These are phyloP conservation scores for Hippoglossus stenolepis DNA, from an alignment of 2,113 vertebrate species.

Conservation along the genomic window DNA sequence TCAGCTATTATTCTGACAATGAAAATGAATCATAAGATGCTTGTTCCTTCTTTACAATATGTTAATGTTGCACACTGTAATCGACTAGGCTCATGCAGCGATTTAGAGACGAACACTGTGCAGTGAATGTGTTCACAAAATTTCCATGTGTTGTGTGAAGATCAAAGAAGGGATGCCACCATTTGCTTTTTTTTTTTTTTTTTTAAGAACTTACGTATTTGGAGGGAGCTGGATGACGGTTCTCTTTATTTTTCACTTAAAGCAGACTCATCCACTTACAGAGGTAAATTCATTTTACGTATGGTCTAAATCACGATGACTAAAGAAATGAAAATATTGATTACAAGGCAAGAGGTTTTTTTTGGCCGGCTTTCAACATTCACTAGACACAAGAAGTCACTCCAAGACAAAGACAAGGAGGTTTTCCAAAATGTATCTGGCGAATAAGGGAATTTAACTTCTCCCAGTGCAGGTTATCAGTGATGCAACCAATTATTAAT, in stretches of 20 bases:
- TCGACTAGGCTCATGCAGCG: conserved; percentile 38
- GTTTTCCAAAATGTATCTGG: background rate
- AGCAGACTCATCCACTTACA: background rate
- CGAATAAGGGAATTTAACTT: background rate
- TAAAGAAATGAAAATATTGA: background rate
- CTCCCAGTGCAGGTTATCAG: conserved; percentile 21
- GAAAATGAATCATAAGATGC: conserved; percentile 74
- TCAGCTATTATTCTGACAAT: conserved; percentile 78
- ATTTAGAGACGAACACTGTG: conserved; percentile 31
- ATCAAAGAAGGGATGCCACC: conserved; percentile 17
- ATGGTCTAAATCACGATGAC: conserved; percentile 7
- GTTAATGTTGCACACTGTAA: conserved; percentile 59
- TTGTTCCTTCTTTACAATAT: conserved; percentile 70
- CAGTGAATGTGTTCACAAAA: conserved; percentile 22
- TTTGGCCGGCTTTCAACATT: background rate
- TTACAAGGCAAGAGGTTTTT: background rate
- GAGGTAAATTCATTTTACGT: background rate
- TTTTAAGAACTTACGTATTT: conserved; percentile 17
- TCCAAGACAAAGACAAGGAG: background rate
- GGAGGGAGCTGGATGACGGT: background rate
- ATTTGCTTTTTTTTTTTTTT: background rate
- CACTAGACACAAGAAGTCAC: background rate
- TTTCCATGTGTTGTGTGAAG: conserved; percentile 31
- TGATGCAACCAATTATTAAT: conserved; percentile 5
- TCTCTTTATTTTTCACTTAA: background rate